Base-by-base conservation (phyloP, 2,888 invertebrate species). In the Coleophora flavipennella region DNA sequence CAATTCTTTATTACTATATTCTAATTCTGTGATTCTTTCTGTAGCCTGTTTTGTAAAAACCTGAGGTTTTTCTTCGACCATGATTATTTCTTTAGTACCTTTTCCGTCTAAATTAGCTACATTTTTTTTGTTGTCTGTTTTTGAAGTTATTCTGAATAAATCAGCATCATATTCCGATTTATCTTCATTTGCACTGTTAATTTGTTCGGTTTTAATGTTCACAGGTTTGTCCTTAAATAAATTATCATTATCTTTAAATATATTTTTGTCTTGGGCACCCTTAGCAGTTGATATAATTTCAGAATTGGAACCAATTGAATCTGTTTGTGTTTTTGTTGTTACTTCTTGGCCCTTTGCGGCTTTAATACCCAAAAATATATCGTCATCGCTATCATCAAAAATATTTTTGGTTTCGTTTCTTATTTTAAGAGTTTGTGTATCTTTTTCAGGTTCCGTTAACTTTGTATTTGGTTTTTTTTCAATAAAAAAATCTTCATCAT, bases 151-250 rank as follows among this genome's bases (percentile, higher is more conserved):
- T 33, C 43, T 39, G 43, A 67, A 66, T 4, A 67, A 40, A 35
- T 58, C 55, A 41, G 60, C 58, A 48, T 64, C 65, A 33, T 73
- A 69, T 6, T 6, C 6, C 3, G 6, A 6, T 20, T 4, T 6
- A 39, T 75, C 71, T 49, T 63, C 70, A 53, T 77, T 76, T 26
- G 79, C 43, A 8, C n/a, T n/a, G n/a, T n/a, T n/a, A n/a, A n/a
- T n/a, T n/a, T n/a, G n/a, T n/a, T n/a, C n/a, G n/a, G 61, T 59
- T 29, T 60, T 55, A 48, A 57, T 62, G 42, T 50, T 51, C 8
- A 54, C 45, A 8, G 41, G 10, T 40, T 41, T 44, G 6, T 20
- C 20, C 6, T 20, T 20, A 20, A 20, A 20, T 29, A 40, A 13
- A 25, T 41, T 31, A 25, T 32, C 33, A 11, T 34, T 41, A 20